phyloP scores from a whole-genome alignment of 2,113 vertebrate genomes.

The Dasyprocta punctata region DNA sequence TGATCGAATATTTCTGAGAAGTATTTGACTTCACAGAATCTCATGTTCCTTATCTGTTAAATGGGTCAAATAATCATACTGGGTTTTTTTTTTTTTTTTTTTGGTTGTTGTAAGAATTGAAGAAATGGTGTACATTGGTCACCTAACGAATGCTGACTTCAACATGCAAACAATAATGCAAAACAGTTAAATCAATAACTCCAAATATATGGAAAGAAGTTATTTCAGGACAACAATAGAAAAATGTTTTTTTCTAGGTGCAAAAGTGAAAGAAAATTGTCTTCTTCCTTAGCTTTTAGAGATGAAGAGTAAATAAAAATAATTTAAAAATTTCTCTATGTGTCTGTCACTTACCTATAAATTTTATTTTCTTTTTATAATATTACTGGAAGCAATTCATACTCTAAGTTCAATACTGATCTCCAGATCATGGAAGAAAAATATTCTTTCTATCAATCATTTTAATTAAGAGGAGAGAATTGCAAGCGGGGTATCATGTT shows the following conservation, averaged over 20 bases:
- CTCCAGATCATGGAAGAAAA: constrained; percentile 7
- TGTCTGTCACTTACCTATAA: neutral
- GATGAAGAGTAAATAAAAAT: constrained; percentile 32
- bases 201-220: neutral
- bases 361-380: neutral
- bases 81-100: too few relatives aligned
- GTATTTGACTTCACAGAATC: neutral
- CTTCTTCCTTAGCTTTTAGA: neutral
- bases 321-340: neutral
- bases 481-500: neutral
- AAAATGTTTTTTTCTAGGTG: neutral
- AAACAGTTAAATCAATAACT: neutral
- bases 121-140: neutral
- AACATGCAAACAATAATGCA: neutral
- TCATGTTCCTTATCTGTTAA: neutral
- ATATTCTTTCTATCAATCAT: neutral
- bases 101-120: neutral
- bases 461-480: neutral
- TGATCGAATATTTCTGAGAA: neutral
- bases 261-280: neutral
- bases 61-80: neutral
- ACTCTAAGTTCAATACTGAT: neutral
- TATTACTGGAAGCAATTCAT: neutral
- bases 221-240: constrained; percentile 8
- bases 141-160: neutral